phyloP scores from a whole-genome alignment of 2,113 vertebrate genomes.

The Bambusicola thoracicus region DNA sequence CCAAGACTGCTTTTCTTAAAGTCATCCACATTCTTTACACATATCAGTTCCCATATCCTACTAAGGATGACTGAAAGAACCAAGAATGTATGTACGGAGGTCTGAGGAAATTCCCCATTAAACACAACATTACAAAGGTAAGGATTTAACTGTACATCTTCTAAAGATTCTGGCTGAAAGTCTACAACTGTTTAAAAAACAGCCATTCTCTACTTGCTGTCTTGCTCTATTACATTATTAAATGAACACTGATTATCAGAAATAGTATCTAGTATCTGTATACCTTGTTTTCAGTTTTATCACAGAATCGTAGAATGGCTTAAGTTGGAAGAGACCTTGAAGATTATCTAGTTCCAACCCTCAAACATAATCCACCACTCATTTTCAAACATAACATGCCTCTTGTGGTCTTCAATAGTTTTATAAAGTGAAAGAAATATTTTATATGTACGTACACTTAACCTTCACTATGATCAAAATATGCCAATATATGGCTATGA shows the following conservation, averaged over 20 bases:
- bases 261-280: background rate
- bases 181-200: too few relatives aligned
- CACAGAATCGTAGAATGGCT: too few relatives aligned
- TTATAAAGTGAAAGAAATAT: background rate
- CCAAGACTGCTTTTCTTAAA: background rate
- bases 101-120: background rate
- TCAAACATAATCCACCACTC: too few relatives aligned
- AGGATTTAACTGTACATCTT: background rate
- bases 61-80: background rate
- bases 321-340: too few relatives aligned
- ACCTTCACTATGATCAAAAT: background rate
- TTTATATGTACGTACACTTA: background rate
- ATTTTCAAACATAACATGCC: background rate
- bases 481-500: background rate
- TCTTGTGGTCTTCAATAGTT: background rate
- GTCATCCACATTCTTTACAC: background rate
- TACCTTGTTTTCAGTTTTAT: background rate
- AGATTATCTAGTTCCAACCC: too few relatives aligned
- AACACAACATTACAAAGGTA: background rate
- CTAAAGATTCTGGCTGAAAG: background rate
- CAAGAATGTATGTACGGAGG: background rate
- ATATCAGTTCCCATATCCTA: too few relatives aligned
- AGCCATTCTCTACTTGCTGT: background rate
- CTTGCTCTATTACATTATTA: background rate
- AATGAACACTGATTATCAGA: background rate